Conservation (phyloP, 2,113 vertebrate species). For the Sylvilagus bachmani region DNA sequence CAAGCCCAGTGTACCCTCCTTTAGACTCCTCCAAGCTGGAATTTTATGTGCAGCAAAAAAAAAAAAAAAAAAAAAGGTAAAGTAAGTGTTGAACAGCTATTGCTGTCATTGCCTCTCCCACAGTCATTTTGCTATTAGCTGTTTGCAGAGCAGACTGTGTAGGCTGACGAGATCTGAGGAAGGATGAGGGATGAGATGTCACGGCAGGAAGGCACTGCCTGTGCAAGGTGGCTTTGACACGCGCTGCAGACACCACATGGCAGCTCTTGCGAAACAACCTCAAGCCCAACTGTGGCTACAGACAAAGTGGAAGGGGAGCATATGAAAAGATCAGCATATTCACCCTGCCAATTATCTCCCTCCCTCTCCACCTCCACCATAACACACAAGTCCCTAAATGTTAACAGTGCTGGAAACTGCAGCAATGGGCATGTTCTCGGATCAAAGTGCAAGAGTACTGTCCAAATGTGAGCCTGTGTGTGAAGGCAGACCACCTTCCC, state of each 20-base stretch:
- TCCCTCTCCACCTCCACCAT: background rate
- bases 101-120: slow-evolving; percentile 27
- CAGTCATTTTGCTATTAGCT: slow-evolving; percentile 30
- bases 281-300: background rate
- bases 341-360: background rate
- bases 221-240: background rate
- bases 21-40: background rate
- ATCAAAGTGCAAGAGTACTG: background rate
- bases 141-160: background rate
- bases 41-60: slow-evolving; percentile 49
- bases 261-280: background rate
- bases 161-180: slow-evolving; percentile 8
- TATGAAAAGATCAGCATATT: background rate
- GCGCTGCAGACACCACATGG: background rate
- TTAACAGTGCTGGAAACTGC: background rate
- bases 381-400: background rate
- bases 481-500: background rate
- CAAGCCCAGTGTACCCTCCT: background rate
- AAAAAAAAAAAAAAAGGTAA: slow-evolving; percentile 48
- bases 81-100: slow-evolving; percentile 29
- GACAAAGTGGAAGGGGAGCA: fast-evolving
- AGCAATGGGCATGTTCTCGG: background rate
- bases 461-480: background rate
- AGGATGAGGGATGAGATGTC: slow-evolving; percentile 69
- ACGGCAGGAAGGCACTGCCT: background rate